Evolutionary conservation across 2,797 vertebrate genomes (phyloP), one percentile per base, ranked within the genome.

Genomic region (Loris lydekkerianus): DNA sequence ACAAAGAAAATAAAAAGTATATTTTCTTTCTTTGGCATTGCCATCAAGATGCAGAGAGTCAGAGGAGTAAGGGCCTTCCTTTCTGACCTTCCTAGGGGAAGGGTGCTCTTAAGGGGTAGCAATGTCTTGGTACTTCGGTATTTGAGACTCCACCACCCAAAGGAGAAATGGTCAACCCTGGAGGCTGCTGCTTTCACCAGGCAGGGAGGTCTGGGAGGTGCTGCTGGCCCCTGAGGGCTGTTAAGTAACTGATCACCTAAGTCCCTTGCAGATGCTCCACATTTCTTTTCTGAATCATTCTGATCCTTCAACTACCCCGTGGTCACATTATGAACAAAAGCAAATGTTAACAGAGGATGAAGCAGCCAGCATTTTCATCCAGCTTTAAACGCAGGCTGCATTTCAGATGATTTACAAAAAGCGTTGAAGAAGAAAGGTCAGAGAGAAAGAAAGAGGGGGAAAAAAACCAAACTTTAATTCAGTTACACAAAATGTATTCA

Each of bases 341-440:
- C 8, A 86, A 95, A 92, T 95, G 43, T 84, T 96, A 97, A 76
- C 85, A 95, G 58, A 95, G n/a, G 76, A 94, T 8, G 9, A 92
- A 86, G 72, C 81, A 76, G 70, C 9, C 43, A 86, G 34, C 10
- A 89, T 95, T 97, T 96, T 94, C 86, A 95, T 95, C 53, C 46
- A 25, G 75, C 34, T 75, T 93, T 95, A 95, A 95, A 78, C 4
- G 20, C 46, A 91, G 53, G 31, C 90, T 90, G 53, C 31, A 63
- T 93, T 92, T 97, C 75, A 95, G 46, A 43, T 83, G 53, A 61
- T 85, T 92, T 96, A 73, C 53, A 96, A 91, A 93, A 15, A 90
- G 60, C 90, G 92, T 80, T 95, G 82, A 94, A 96, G 65, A 95
- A 92, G 53, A 91, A 87, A 91, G 49, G 88, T 86, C 69, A 76